Base-by-base conservation (phyloP, 2,797 vertebrate species). In the Prunella strophiata region DNA sequence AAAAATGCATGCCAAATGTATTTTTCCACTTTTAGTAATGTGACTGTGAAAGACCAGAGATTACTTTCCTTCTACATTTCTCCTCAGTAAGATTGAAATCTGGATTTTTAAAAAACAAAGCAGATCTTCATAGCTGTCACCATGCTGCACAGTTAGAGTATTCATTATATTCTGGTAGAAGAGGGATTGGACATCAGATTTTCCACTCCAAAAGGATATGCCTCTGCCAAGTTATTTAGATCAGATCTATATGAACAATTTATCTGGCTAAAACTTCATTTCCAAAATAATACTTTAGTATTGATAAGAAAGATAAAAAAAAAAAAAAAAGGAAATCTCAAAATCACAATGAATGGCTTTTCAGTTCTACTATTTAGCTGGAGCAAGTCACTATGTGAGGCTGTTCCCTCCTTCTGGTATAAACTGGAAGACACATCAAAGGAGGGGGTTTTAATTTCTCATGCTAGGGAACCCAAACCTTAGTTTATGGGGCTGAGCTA, bases 81-180 rank as follows among this genome's bases (percentile, higher is more conserved):
- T 36, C 3, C 29, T 74, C 36, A 54, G n/a, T 66, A 86, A 79
- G 42, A 52, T 0, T 62, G 36, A 68, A 86, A 34, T 30, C 11
- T 57, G 3, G 6, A 70, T 70, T 87, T 84, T 47, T 40, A 10
- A 52, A 74, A 93, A 51, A 30, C n/a, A 61, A 74, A 63, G 16
- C 23, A 71, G 26, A 79, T 40, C 13, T 71, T 79, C 59, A n/a
- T 16, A 77, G 27, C 19, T 85, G 18, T 62, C 68, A 79, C 22
- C 11, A 45, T 12, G 13, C 10, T 81, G 20, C 27, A 57, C 16
- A 57, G 15, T 59, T 62, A 32, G 4, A 29, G 6, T 38, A 78
- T 55, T 92, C 15, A 30, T 71, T 87, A 82, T 82, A 83, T 83
- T 62, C 36, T 48, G 25, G 34, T 75, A 57, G 67, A 90, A 89